These are phyloP conservation scores for Paedocypris sp. DNA, from an alignment of 2,113 vertebrate species.

Conservation along the genomic window DNA sequence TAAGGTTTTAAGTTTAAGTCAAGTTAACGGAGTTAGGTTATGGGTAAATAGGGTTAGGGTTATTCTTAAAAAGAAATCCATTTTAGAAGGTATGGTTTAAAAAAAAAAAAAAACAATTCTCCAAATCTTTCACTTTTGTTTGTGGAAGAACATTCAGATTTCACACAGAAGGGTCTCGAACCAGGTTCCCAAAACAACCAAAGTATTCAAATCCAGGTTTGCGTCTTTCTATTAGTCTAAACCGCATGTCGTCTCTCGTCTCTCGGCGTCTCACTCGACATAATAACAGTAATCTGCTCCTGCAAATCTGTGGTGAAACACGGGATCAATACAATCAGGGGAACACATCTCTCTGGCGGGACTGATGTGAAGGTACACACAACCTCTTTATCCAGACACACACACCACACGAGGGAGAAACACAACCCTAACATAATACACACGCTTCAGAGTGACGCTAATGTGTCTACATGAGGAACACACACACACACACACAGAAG, in stretches of 20 bases:
- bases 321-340: constrained; percentile 8
- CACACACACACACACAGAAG: neutral
- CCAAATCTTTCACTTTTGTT: too few relatives aligned
- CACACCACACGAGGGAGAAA: neutral
- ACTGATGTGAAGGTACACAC: neutral
- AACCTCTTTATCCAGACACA: neutral
- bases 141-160: too few relatives aligned
- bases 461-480: neutral
- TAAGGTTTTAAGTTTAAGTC: too few relatives aligned
- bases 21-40: too few relatives aligned
- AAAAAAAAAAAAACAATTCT: too few relatives aligned
- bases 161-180: too few relatives aligned
- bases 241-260: neutral
- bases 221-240: too few relatives aligned
- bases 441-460: neutral
- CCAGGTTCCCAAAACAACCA: too few relatives aligned
- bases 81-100: too few relatives aligned
- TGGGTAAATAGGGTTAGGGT: too few relatives aligned
- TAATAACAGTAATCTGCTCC: constrained; percentile 8
- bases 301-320: constrained; percentile 9
- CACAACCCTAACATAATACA: neutral
- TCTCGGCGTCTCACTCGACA: neutral
- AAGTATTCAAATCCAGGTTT: too few relatives aligned
- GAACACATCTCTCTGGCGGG: neutral
- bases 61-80: too few relatives aligned